phyloP scores from a whole-genome alignment of 2,888 invertebrate genomes.

The Polyploca ridens region DNA sequence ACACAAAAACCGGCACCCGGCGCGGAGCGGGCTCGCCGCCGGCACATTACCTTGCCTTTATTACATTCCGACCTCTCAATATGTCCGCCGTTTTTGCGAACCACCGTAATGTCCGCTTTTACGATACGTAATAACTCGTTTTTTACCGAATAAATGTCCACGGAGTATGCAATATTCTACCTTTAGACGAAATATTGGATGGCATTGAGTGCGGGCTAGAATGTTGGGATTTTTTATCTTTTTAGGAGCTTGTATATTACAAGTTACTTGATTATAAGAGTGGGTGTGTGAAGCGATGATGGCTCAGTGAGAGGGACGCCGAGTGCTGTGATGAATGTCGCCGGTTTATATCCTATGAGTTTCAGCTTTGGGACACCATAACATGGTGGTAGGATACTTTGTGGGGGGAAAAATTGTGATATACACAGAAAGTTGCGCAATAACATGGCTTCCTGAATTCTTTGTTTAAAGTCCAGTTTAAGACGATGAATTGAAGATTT shows the following conservation, averaged over 20 bases:
- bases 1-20: slow-evolving; percentile 35
- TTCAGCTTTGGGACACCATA: too few relatives aligned
- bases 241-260: neutral
- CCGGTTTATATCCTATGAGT: too few relatives aligned
- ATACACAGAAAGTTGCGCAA: too few relatives aligned
- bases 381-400: too few relatives aligned
- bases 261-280: neutral
- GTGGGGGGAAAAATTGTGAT: too few relatives aligned
- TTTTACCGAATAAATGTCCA: slow-evolving; percentile 27
- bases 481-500: too few relatives aligned
- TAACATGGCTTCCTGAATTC: too few relatives aligned
- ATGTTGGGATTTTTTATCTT: neutral
- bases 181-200: slow-evolving; percentile 12
- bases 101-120: slow-evolving; percentile 45
- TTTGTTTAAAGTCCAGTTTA: too few relatives aligned
- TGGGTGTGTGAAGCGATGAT: neutral
- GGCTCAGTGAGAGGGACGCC: too few relatives aligned
- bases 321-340: too few relatives aligned
- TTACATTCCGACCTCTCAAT: slow-evolving; percentile 59
- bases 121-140: slow-evolving; percentile 49
- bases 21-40: slow-evolving; percentile 23
- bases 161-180: slow-evolving; percentile 13
- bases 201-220: neutral
- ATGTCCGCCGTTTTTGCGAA: slow-evolving; percentile 47
- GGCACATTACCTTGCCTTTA: slow-evolving; percentile 56